phyloP scores from a whole-genome alignment of 2,888 invertebrate genomes.

The Linnaemya vulpina region DNA sequence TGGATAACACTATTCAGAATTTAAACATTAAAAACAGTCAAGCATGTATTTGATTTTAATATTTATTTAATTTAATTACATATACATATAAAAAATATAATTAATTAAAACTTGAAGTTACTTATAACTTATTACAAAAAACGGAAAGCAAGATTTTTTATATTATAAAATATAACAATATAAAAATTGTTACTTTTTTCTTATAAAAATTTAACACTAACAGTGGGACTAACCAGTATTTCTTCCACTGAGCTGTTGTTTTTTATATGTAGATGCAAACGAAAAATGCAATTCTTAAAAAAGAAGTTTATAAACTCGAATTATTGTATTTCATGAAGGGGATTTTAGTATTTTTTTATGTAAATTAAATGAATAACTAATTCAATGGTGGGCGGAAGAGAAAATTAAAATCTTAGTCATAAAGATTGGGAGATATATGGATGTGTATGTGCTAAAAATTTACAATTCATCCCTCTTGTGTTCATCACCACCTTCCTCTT shows the following conservation, averaged over 20 bases:
- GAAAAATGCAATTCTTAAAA: constrained; percentile 54
- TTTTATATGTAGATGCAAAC: constrained; percentile 57
- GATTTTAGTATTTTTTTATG: constrained; percentile 34
- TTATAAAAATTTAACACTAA: constrained; percentile 24
- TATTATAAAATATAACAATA: constrained; percentile 36
- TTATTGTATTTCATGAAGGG: constrained; percentile 29
- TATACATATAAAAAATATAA: constrained; percentile 57
- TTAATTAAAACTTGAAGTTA: constrained; percentile 53
- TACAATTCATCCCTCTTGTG: constrained; percentile 83
- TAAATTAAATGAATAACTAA: constrained; percentile 63
- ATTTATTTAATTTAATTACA: constrained; percentile 55
- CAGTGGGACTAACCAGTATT: constrained; percentile 43
- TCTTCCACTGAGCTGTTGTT: constrained; percentile 25
- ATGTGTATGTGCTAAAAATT: constrained; percentile 72
- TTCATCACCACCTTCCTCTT: constrained; percentile 76
- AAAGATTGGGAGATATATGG: constrained; percentile 4
- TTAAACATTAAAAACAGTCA: not conserved
- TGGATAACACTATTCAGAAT: not conserved
- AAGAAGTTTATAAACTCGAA: constrained; percentile 32
- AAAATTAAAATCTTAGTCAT: constrained; percentile 21
- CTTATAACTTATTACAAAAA: constrained; percentile 61
- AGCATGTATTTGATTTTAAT: constrained; percentile 23
- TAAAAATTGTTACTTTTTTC: constrained; percentile 31
- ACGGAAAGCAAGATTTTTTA: constrained; percentile 57
- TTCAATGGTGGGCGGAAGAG: constrained; percentile 57